Conservation (phyloP, 30 jellyfish, hydroid and myxozoan genomes). For the Hydra vulgaris region DNA sequence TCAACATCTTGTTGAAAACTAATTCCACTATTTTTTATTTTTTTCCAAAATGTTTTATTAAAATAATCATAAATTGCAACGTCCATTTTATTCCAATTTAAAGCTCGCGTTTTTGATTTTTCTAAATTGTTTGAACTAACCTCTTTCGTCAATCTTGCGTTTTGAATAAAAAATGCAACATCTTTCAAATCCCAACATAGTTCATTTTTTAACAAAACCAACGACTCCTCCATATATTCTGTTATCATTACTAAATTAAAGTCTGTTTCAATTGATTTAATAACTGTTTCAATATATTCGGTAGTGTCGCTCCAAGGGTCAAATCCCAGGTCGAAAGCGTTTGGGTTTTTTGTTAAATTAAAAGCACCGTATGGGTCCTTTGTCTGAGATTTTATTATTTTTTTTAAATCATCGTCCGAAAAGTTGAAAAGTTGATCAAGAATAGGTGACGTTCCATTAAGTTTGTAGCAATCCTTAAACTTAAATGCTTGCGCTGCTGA, state of each 20-base stretch:
- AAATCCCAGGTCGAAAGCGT: constrained; percentile 26
- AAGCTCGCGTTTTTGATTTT: not conserved
- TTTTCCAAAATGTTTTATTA: constrained; percentile 22
- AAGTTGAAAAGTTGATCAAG: not conserved
- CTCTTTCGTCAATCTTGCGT: constrained; percentile 8
- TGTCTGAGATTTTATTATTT: constrained; percentile 2
- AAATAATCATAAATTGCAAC: not conserved
- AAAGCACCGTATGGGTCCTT: not conserved
- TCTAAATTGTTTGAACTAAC: not conserved
- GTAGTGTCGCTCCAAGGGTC: constrained; percentile 8
- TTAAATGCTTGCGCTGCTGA: constrained; percentile 19
- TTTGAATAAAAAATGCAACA: constrained; percentile 13
- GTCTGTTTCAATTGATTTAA: constrained; percentile 12
- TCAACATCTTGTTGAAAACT: constrained; percentile 14
- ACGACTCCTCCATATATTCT: constrained; percentile 26
- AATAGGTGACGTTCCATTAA: not conserved
- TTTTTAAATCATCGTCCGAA: constrained; percentile 14
- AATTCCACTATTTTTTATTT: constrained; percentile 5
- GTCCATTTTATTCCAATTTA: constrained; percentile 22
- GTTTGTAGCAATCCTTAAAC: not conserved
- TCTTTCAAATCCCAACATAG: constrained; percentile 30
- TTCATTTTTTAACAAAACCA: constrained; percentile 13
- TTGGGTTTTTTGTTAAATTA: constrained; percentile 20
- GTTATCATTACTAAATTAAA: constrained; percentile 25
- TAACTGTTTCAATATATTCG: constrained; percentile 2